Base-by-base conservation (phyloP, 2,888 invertebrate species). In the Exocentrus adspersus region DNA sequence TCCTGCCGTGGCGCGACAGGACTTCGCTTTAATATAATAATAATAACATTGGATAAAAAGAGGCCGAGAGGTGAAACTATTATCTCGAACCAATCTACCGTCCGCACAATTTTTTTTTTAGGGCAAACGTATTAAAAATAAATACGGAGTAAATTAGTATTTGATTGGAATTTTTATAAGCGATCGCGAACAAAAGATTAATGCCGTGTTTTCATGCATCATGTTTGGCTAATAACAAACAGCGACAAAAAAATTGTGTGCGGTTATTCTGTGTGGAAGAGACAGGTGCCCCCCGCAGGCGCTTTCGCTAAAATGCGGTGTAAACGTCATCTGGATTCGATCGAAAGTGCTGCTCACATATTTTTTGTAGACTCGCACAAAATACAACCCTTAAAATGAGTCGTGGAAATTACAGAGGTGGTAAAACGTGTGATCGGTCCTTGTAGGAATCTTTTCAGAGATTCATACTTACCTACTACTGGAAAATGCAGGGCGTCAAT, bases 71-170 rank as follows among this genome's bases (percentile, higher is more conserved):
- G 17, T 12, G 10, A 12, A 37, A 37, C 37, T n/a, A 12, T 12
- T 12, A 37, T 16, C 20, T 6, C 20, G 2, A 6, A 17, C 43
- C 43, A 43, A 20, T 43, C 43, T 43, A 9, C 20, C 5, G 9
- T 17, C 43, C 4, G 43, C 43, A 17, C 10, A 19, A 20, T n/a
- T 17, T 10, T n/a, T 43, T 43, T 43, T 43, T 43, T 43, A 19
- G 10, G 19, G 19, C 7, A 16, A 43, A 19, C 17, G 43, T 43
- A 43, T 43, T 43, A 43, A 43, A 43, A 43, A 20, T 43, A 43
- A 43, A 43, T 19, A 43, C 17, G 20, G 20, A 43, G 10, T 43
- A 43, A 43, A 43, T 43, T 43, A 20, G 43, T 43, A 17, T 19
- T 17, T 20, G 19, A 43, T 43, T 43, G 43, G 10, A 43, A 43